Evolutionary conservation across 2,113 vertebrate genomes (phyloP), one percentile per base, ranked within the genome.

Genomic region (Orycteropus afer): DNA sequence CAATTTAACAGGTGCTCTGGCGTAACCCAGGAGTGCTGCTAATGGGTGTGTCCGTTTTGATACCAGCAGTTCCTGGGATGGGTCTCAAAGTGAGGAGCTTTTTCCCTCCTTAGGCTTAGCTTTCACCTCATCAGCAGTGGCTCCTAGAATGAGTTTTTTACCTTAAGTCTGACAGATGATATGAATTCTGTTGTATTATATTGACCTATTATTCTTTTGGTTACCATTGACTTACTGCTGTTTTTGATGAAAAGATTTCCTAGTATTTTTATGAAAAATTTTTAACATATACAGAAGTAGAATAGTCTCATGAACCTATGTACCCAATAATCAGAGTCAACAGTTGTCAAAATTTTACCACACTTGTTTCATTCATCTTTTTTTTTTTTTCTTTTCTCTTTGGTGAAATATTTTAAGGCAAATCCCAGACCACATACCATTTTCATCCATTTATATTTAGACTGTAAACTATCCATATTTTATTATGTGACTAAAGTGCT

Each of bases 391-490:
- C 25, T 37, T 42, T 4, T n/a, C n/a, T 34, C n/a, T 83, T 89
- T 57, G 67, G 61, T 40, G 49, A 86, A 67, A n/a, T 82, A n/a
- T 85, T 74, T 90, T 89, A 96, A 77, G 63, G 65, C 32, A 65
- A 78, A 73, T 51, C 23, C 32, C n/a, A 84, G 89, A 63, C 17
- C 32, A 89, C 20, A 47, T 90, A 57, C 49, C 49, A 22, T 73
- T 90, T 42, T 83, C 7, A 47, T 42, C 49, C 29, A 34, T 40
- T 0, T 83, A 0, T 79, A 45, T 90, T 78, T 90, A 18, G 42
- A 55, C 9, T 49, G 37, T 42, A 63, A 37, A 69, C 42, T 3
- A 9, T 12, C 7, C 49, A 9, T 14, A 17, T 32, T 82, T n/a
- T 57, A 25, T 65, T 65, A 63, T 6, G 23, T 77, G 34, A 45